Evolutionary conservation across 2,888 invertebrate genomes (phyloP), one percentile per base, ranked within the genome.

Genomic region (Drosophila sordidapex): DNA sequence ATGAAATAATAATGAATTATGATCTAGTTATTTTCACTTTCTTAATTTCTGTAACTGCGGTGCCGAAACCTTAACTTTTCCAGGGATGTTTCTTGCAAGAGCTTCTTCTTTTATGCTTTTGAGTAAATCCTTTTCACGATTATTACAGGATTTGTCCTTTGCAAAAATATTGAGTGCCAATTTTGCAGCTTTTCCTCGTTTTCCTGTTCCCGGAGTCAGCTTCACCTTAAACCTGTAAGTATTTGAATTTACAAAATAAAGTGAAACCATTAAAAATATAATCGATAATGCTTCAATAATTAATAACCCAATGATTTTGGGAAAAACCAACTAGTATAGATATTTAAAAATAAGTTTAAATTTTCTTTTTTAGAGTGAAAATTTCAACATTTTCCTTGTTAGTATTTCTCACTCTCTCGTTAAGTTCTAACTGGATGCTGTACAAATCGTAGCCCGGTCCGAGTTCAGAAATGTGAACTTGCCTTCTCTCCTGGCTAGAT

Each of bases 21-120:
- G 1, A 15, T 4, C 0, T 40, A 29, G 29, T 46, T 10, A 48
- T 18, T 11, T 65, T 70, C 89, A 95, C 92, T 96, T 96, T 90
- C 95, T 95, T 71, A 95, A 93, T 82, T 95, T 95, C 90, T 96
- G 96, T 71, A 97, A 92, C 90, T 96, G 96, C 0, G 98, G 97
- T 2, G 98, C 97, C 2, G 98, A 97, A 48, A 99, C 94, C 93
- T 99, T 99, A 0, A 99, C 99, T 94, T 99, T 99, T 40, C 99
- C 99, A 13, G 99, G 99, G 92, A 99, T 96, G 94, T 99, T 99
- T 81, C 98, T 95, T 0, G 98, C 98, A 36, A 98, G 94, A 74
- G 96, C 96, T 91, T 98, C 98, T 90, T 99, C 99, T 93, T 98
- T 98, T 11, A 99, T 96, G 4, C 98, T 97, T 91, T 97, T 97